Percentiles rank a stretch among this genome's conserved stretches.
phyloP scores from a whole-genome alignment of 37 sponge, comb jelly and placozoan species.

The Dysidea cf. avara region DNA sequence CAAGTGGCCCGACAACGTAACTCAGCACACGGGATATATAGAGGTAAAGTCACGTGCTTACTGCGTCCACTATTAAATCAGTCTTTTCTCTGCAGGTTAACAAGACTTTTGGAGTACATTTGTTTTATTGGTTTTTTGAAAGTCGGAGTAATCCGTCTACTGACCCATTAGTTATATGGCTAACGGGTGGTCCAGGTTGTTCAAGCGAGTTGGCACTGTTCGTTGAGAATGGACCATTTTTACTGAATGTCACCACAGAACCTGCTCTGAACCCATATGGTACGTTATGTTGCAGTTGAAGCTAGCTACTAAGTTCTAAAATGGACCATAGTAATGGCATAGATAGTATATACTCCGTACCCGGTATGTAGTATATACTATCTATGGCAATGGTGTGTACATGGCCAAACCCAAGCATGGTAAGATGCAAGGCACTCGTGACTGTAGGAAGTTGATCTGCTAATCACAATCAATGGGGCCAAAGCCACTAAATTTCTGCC shows the following conservation, averaged over 20 bases:
- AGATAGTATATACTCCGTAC: too few species aligned
- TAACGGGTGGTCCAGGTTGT: slow-evolving; percentile 92
- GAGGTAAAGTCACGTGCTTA: slow-evolving; percentile 34
- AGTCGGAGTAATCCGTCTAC: slow-evolving; percentile 65
- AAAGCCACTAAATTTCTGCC: too few species aligned
- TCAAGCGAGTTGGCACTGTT: slow-evolving; percentile 79
- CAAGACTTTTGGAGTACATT: slow-evolving; percentile 68
- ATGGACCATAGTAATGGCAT: too few species aligned
- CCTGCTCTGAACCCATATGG: slow-evolving; percentile 67
- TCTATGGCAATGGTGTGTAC: too few species aligned
- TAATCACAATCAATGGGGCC: too few species aligned
- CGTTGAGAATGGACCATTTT: slow-evolving; percentile 86
- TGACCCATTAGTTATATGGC: slow-evolving; percentile 86
- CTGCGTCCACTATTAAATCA: background rate
- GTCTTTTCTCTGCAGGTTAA: slow-evolving; percentile 47
- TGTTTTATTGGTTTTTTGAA: slow-evolving; percentile 92
- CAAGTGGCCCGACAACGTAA: slow-evolving; percentile 84
- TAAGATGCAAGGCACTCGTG: too few species aligned
- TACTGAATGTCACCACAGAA: slow-evolving; percentile 40
- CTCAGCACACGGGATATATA: slow-evolving; percentile 82
- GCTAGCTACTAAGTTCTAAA: background rate
- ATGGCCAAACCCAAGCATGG: too few species aligned
- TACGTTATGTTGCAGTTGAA: background rate
- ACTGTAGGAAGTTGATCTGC: too few species aligned
- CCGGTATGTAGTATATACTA: too few species aligned